phyloP scores from a whole-genome alignment of 92 coral and sea anemone genomes.

The Micromussa lordhowensis region DNA sequence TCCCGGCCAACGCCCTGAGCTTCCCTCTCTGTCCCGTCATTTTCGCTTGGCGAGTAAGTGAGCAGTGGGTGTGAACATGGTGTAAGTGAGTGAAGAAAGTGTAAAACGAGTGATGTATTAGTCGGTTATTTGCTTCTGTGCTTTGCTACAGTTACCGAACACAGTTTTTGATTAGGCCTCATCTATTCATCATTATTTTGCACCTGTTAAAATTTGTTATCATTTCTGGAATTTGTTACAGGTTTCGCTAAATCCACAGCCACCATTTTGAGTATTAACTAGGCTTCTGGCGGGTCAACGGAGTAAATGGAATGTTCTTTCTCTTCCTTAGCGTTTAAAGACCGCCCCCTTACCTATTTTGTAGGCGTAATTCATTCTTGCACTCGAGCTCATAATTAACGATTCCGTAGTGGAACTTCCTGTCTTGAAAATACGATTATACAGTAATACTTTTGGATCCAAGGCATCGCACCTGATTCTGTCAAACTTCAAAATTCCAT shows the following conservation, averaged over 20 bases:
- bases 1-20: too few relatives aligned
- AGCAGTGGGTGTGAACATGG: neutral
- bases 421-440: conserved; percentile 73
- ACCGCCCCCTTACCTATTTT: conserved; percentile 53
- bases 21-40: too few relatives aligned
- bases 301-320: neutral
- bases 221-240: neutral
- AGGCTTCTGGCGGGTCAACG: neutral
- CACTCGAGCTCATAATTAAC: conserved; percentile 58
- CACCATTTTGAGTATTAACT: neutral
- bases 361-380: conserved; percentile 52
- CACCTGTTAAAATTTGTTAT: neutral
- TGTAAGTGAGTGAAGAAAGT: neutral
- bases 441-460: conserved; percentile 61
- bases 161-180: neutral
- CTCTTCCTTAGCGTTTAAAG: neutral
- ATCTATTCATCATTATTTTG: neutral
- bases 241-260: neutral
- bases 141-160: neutral
- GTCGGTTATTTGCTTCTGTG: conserved; percentile 6
- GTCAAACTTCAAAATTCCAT: conserved; percentile 60
- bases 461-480: conserved; percentile 55
- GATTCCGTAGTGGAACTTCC: conserved; percentile 73
- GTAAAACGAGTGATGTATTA: neutral
- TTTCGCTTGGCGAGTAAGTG: too few relatives aligned